Evolutionary conservation across 2,888 invertebrate genomes (phyloP).

Genomic region (Rhimphoctona megacephalus): DNA sequence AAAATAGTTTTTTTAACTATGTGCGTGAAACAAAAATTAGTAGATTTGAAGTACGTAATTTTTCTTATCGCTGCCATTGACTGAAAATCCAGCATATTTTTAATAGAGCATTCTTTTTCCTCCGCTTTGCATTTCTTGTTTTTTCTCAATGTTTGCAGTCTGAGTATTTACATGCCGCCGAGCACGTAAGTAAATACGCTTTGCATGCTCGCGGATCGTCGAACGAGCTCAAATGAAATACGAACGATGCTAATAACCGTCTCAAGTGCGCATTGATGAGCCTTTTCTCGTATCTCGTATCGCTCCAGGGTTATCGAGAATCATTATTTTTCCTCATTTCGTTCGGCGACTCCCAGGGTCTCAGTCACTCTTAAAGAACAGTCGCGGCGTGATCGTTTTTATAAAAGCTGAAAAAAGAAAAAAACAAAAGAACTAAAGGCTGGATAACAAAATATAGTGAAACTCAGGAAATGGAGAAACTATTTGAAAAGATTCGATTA

Average conservation of each 20-base stretch:
- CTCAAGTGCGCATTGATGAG: constrained; percentile 43
- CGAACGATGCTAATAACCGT: constrained; percentile 61
- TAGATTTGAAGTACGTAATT: background rate
- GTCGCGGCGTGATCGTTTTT: constrained; percentile 8
- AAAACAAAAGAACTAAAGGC: too few relatives aligned
- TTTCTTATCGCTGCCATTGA: background rate
- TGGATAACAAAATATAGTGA: background rate
- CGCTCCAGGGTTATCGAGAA: constrained; percentile 77
- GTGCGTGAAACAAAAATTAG: too few relatives aligned
- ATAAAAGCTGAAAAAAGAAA: background rate
- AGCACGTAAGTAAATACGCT: constrained; percentile 20
- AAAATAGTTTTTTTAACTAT: too few relatives aligned
- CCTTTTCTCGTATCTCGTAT: constrained; percentile 68
- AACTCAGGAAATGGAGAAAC: background rate
- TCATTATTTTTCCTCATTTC: constrained; percentile 54
- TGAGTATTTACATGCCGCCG: constrained; percentile 22
- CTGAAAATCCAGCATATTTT: background rate
- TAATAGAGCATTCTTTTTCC: background rate
- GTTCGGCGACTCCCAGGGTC: constrained; percentile 43
- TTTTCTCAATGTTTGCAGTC: constrained; percentile 47
- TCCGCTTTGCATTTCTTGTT: constrained; percentile 16
- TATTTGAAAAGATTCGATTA: background rate
- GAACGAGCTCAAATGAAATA: constrained; percentile 41
- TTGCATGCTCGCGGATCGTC: constrained; percentile 32
- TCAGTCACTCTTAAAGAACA: background rate